phyloP scores from a whole-genome alignment of 2,113 vertebrate species.

The Phoxinus phoxinus region DNA sequence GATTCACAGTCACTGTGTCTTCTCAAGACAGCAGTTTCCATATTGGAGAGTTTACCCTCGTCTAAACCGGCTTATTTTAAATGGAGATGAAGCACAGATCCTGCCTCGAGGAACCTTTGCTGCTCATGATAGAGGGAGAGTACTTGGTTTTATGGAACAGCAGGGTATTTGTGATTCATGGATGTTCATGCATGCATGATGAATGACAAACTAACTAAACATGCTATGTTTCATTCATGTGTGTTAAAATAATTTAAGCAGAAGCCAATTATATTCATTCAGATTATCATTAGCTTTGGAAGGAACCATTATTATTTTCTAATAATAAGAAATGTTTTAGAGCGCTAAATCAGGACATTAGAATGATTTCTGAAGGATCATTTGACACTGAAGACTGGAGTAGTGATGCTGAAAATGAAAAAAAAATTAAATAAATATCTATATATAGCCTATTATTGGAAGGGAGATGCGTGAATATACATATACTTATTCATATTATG shows the following conservation, averaged over 20 bases:
- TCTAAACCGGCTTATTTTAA: conserved; percentile 31
- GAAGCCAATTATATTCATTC: neutral
- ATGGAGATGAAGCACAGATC: conserved; percentile 24
- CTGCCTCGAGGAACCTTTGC: conserved; percentile 10
- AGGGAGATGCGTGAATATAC: neutral
- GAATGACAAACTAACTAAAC: neutral
- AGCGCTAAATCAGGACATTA: neutral
- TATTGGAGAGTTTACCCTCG: conserved; percentile 23
- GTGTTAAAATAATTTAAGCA: neutral
- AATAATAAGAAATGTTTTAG: neutral
- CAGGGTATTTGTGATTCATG: conserved; percentile 23
- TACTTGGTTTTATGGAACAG: conserved; percentile 26
- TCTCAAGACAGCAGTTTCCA: conserved; percentile 46
- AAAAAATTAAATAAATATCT: no score
- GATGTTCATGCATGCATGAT: neutral
- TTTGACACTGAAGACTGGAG: neutral
- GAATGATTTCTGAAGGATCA: neutral
- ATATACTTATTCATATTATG: neutral
- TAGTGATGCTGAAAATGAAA: neutral
- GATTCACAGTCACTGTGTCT: conserved; percentile 35
- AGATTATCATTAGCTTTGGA: no score
- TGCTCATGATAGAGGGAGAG: conserved; percentile 2
- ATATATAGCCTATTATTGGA: neutral
- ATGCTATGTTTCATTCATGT: conserved; percentile 9
- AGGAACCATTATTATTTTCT: no score